A percentile compares a stretch with the other conserved stretches of the same genome.
Conservation (phyloP, 2,888 invertebrate genomes). For the Helleia helle region DNA sequence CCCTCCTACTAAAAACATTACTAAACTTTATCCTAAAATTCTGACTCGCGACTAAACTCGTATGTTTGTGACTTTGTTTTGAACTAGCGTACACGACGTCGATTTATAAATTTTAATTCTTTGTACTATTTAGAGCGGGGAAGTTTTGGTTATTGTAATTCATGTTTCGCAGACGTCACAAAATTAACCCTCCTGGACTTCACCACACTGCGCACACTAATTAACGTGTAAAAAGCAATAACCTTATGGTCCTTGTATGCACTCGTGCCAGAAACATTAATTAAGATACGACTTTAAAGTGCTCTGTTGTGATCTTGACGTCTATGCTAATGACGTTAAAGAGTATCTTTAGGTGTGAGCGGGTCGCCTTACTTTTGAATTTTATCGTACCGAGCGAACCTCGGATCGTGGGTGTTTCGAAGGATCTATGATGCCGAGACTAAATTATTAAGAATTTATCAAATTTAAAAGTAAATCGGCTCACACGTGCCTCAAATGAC, state of each 20-base stretch:
- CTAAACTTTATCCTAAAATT: neutral
- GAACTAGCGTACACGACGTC: neutral
- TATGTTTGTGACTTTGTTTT: neutral
- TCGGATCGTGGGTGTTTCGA: neutral
- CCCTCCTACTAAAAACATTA: neutral
- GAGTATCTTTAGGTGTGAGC: constrained; percentile 1
- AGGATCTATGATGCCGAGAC: neutral
- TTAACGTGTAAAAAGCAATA: constrained; percentile 7
- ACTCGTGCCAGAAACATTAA: neutral
- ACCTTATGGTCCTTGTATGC: neutral
- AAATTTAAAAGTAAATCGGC: constrained; percentile 3
- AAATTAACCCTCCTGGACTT: neutral
- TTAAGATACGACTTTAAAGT: constrained; percentile 1
- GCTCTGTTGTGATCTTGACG: constrained; percentile 2
- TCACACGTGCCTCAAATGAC: constrained; percentile 8
- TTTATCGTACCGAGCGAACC: neutral
- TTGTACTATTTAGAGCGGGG: neutral
- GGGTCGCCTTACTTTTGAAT: constrained; percentile 5
- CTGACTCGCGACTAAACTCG: too few relatives aligned
- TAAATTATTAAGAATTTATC: neutral
- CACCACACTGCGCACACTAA: constrained; percentile 1
- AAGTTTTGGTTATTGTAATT: neutral
- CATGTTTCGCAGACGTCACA: neutral
- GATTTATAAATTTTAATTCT: neutral
- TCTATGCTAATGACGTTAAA: too few relatives aligned